Conservation (phyloP, 2,113 vertebrate species). For the Arothron firmamentum region DNA sequence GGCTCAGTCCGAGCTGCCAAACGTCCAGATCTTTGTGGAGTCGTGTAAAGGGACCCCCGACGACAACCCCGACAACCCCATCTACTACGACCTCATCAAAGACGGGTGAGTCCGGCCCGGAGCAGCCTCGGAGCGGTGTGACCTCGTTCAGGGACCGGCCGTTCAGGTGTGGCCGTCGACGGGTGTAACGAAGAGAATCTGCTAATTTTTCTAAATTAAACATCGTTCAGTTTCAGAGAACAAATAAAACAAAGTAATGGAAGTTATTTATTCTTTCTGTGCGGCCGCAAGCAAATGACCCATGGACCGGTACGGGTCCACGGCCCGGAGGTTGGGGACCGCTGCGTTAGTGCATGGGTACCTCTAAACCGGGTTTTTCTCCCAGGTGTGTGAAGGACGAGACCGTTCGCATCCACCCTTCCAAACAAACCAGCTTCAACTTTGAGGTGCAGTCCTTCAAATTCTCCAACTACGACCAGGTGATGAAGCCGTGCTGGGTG, state of each 20-base stretch:
- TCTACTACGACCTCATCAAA: constrained; percentile 65
- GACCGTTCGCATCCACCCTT: constrained; percentile 30
- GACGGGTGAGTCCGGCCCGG: constrained; percentile 67
- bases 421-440: constrained; percentile 40
- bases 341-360: too few species aligned
- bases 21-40: constrained; percentile 68
- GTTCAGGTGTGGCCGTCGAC: too few species aligned
- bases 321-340: too few species aligned
- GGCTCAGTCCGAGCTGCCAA: constrained; percentile 54
- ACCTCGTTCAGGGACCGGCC: too few species aligned
- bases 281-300: too few species aligned
- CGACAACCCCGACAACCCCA: constrained; percentile 54
- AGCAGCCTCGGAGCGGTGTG: too few species aligned
- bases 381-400: constrained; percentile 65
- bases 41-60: constrained; percentile 75
- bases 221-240: too few species aligned
- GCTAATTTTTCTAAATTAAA: too few species aligned
- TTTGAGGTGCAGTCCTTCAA: constrained; percentile 72
- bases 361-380: not conserved
- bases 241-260: too few species aligned
- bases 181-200: too few species aligned
- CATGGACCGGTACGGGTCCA: too few species aligned
- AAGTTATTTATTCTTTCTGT: too few species aligned
- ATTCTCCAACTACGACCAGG: constrained; percentile 69
- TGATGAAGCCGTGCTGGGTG: constrained; percentile 16